phyloP scores from a whole-genome alignment of 2,888 invertebrate species.

The Dasysyrphus tricinctus region DNA sequence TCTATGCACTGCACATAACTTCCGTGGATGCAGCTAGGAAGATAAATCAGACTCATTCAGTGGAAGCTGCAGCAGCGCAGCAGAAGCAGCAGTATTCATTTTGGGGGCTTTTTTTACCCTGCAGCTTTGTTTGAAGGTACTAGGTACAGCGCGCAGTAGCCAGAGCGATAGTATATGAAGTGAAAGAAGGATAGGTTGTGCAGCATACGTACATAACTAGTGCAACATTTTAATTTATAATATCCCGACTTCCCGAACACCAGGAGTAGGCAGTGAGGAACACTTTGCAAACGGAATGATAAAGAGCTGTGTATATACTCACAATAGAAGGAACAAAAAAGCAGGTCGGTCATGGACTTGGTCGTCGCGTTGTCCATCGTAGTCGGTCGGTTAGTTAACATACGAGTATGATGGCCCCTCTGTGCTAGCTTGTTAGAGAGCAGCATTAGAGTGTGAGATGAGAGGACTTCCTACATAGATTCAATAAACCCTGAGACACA shows the following conservation, averaged over 20 bases:
- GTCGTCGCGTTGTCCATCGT: constrained; percentile 19
- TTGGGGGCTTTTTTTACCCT: constrained; percentile 58
- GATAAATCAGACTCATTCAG: constrained; percentile 65
- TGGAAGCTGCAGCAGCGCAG: neutral
- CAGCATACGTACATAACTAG: constrained; percentile 24
- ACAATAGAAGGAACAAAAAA: constrained; percentile 38
- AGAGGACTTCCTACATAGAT: constrained; percentile 74
- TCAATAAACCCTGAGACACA: constrained; percentile 72
- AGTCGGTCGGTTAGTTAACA: constrained; percentile 8
- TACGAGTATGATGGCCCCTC: constrained; percentile 14
- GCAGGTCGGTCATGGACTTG: constrained; percentile 1
- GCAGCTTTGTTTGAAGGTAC: constrained; percentile 23
- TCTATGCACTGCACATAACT: constrained; percentile 48
- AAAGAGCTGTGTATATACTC: constrained; percentile 29
- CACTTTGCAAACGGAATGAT: constrained; percentile 52
- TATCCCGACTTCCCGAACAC: constrained; percentile 53
- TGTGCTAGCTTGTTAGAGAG: constrained; percentile 43
- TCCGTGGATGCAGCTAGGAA: constrained; percentile 66
- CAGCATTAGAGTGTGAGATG: constrained; percentile 59
- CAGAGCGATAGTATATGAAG: constrained; percentile 40
- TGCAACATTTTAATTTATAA: constrained; percentile 74
- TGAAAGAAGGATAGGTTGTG: constrained; percentile 19
- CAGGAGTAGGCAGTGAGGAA: constrained; percentile 19
- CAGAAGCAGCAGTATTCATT: constrained; percentile 32
- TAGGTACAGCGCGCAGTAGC: constrained; percentile 23